These are phyloP conservation scores for Hyperopisus bebe DNA, from an alignment of 2,113 vertebrate genomes.

Conservation along the genomic window DNA sequence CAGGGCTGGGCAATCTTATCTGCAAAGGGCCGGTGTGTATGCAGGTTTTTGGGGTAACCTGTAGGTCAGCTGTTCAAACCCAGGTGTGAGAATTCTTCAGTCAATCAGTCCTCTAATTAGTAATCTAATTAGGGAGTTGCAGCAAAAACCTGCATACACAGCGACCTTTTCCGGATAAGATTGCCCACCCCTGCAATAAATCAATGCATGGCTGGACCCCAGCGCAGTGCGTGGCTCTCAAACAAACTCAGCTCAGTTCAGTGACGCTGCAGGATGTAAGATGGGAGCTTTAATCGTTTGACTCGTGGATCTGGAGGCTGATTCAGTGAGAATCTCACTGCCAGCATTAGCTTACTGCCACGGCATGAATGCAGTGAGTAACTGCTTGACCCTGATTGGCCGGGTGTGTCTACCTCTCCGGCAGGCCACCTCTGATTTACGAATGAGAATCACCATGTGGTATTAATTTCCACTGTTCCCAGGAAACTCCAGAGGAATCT, in stretches of 20 bases:
- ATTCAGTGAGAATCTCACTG: background rate
- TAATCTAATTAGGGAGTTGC: background rate
- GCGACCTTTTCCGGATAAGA: background rate
- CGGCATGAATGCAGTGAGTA: background rate
- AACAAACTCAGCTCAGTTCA: background rate
- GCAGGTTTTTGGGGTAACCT: too few species aligned
- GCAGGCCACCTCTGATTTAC: constrained; percentile 12
- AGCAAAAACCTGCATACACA: background rate
- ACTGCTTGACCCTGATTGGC: background rate
- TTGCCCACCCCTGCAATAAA: background rate
- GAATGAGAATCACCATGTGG: background rate
- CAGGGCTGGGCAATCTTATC: background rate
- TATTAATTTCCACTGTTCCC: constrained; percentile 19
- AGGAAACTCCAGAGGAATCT: constrained; percentile 16
- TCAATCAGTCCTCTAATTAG: too few species aligned
- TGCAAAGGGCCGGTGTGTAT: background rate
- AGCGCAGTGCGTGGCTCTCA: background rate
- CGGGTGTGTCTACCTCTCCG: background rate
- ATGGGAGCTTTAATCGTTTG: background rate
- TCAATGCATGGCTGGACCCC: background rate
- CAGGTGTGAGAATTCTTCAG: too few species aligned
- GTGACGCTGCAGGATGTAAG: background rate
- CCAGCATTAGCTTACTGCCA: background rate
- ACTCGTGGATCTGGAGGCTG: background rate
- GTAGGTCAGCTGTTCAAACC: too few species aligned